Percentiles rank a stretch among this genome's conserved stretches.
Evolutionary conservation across 1,140 invertebrate species (phyloP).

Genomic region (Zophobas atratus): DNA sequence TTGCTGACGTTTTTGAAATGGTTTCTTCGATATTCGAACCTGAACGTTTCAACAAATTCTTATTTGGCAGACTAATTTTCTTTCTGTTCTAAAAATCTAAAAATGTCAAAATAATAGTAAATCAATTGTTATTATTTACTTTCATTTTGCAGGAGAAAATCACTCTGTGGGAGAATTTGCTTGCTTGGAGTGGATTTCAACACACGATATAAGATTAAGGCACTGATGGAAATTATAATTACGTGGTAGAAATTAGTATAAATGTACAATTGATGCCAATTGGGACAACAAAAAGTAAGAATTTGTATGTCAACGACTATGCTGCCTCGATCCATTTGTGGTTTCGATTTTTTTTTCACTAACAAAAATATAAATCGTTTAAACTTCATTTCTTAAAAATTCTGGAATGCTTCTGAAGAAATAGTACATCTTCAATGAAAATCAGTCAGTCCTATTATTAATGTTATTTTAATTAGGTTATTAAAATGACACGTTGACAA

Average conservation of each 20-base stretch:
- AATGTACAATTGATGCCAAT: constrained; percentile 26
- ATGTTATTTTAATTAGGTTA: too few species aligned
- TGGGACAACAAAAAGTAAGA: constrained; percentile 28
- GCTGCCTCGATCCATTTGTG: constrained; percentile 7
- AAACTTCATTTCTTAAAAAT: too few species aligned
- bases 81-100: constrained; percentile 38
- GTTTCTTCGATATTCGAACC: constrained; percentile 18
- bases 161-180: neutral
- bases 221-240: constrained; percentile 12
- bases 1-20: constrained; percentile 3
- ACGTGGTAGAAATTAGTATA: constrained; percentile 19
- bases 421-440: too few species aligned
- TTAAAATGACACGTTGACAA: too few species aligned
- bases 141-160: constrained; percentile 22
- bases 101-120: constrained; percentile 46
- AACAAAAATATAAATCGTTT: neutral
- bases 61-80: constrained; percentile 26
- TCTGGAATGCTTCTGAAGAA: too few species aligned
- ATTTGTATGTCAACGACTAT: constrained; percentile 28
- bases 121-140: constrained; percentile 46
- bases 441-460: too few species aligned
- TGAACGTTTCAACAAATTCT: constrained; percentile 27
- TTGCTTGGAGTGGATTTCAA: neutral
- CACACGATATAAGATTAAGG: constrained; percentile 5
- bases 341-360: neutral